Base-by-base conservation (phyloP, 2,797 vertebrate genomes). In the Tamandua tetradactyla region DNA sequence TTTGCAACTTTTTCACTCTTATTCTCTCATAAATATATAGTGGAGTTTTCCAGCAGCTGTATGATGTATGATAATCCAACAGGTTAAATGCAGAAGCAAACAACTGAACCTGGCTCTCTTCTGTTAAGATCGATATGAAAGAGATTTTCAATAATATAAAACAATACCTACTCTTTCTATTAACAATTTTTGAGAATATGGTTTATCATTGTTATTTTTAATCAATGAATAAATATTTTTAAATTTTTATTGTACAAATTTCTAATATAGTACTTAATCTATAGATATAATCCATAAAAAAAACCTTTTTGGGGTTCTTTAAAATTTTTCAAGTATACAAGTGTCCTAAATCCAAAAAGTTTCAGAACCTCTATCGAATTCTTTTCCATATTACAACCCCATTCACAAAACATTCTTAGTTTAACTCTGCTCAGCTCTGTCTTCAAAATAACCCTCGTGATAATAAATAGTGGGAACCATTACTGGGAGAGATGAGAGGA, bases 241-340 rank as follows among this genome's bases (percentile, higher is more conserved):
- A 17, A 66, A n/a, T n/a, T 66, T 64, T 20, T 2, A 17, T 55
- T 18, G 6, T 55, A 55, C 55, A 66, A n/a, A 18, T 66, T 14
- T 66, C 32, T 35, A 66, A 66, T 66, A n/a, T 35, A 25, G 62
- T 64, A n/a, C 14, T 17, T n/a, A n/a, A 55, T 35, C 32, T 27
- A 27, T 64, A 64, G 30, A 62, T 12, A 64, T 7, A 64, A 64
- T 64, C 62, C 13, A n/a, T 17, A n/a, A 66, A 66, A 62, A 82
- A 69, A 75, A 62, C 13, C n/a, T 74, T 18, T 83, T 59, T 47
- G 10, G 32, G 42, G 7, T 62, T 57, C 42, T 62, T 35, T 71
- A 32, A 35, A 80, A 80, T 79, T 40, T 76, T 92, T 52, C 55
- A 92, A 87, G 35, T 72, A 32, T 64, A 55, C 44, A 93, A 81